Conservation (phyloP, 2,113 vertebrate genomes). For the Aythya baeri region DNA sequence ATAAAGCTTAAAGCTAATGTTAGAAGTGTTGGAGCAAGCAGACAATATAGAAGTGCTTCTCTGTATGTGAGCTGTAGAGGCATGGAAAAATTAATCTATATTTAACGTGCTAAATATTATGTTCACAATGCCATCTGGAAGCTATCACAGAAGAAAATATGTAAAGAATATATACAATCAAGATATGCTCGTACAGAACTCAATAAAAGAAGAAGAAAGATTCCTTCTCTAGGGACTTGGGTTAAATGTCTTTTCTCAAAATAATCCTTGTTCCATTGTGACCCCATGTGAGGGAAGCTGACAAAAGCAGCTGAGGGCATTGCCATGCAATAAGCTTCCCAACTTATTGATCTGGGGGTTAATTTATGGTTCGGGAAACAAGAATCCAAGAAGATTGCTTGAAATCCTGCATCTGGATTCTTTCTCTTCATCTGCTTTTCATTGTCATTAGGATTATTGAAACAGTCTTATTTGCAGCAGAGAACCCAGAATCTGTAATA, state of each 20-base stretch:
- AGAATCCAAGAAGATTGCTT: constrained; percentile 37
- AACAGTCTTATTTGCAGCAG: constrained; percentile 10
- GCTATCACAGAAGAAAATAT: constrained; percentile 18
- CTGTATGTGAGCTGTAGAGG: constrained; percentile 2
- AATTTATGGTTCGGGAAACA: constrained; percentile 58
- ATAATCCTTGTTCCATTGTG: constrained; percentile 37
- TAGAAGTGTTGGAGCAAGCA: constrained; percentile 20
- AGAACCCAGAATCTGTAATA: not conserved
- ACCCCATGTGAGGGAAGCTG: not conserved
- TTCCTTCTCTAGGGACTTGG: not conserved
- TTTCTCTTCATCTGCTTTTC: constrained; percentile 40
- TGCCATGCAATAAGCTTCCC: constrained; percentile 33
- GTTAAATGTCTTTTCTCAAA: constrained; percentile 54
- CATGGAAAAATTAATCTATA: constrained; percentile 47
- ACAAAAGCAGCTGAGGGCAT: constrained; percentile 21
- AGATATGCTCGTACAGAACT: constrained; percentile 13
- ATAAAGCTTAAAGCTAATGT: constrained; percentile 44
- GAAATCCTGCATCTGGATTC: constrained; percentile 27
- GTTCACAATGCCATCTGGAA: constrained; percentile 57
- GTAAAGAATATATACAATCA: constrained; percentile 45
- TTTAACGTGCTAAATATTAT: constrained; percentile 58
- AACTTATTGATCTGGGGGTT: constrained; percentile 49
- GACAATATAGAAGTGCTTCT: constrained; percentile 36
- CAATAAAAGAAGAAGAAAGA: constrained; percentile 15
- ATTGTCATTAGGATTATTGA: constrained; percentile 28